These are phyloP conservation scores for Helicoverpa assulta DNA, from an alignment of 2,888 invertebrate species.

Conservation along the genomic window DNA sequence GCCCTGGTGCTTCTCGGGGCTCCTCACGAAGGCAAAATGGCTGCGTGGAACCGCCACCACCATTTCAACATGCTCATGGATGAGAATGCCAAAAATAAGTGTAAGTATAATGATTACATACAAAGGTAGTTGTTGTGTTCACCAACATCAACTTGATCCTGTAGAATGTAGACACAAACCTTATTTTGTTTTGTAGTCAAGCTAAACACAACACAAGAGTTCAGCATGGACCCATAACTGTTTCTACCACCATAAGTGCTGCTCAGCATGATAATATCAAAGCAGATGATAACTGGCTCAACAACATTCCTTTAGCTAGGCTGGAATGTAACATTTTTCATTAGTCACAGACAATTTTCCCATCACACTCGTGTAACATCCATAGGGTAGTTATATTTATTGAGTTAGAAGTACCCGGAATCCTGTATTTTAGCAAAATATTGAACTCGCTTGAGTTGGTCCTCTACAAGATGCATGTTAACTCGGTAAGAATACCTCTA, in stretches of 20 bases:
- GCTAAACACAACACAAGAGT: constrained; percentile 7
- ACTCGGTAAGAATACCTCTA: neutral
- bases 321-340: constrained; percentile 16
- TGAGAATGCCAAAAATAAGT: constrained; percentile 92
- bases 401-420: neutral
- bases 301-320: neutral
- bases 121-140: neutral
- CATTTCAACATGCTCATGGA: constrained; percentile 93
- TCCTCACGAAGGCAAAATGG: constrained; percentile 92
- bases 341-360: constrained; percentile 6
- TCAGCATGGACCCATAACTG: constrained; percentile 14
- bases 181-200: constrained; percentile 15
- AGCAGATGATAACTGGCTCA: constrained; percentile 3
- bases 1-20: constrained; percentile 91
- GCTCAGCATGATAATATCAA: constrained; percentile 9
- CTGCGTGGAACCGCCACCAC: constrained; percentile 94
- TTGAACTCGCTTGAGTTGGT: neutral
- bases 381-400: constrained; percentile 38
- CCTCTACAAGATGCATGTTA: neutral
- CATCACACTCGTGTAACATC: neutral
- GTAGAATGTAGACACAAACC: constrained; percentile 6
- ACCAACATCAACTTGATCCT: constrained; percentile 7
- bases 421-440: neutral
- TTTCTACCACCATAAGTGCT: neutral
- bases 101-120: constrained; percentile 83